Evolutionary conservation across 2,797 vertebrate species (phyloP).

Genomic region (Tokudaia muenninki): DNA sequence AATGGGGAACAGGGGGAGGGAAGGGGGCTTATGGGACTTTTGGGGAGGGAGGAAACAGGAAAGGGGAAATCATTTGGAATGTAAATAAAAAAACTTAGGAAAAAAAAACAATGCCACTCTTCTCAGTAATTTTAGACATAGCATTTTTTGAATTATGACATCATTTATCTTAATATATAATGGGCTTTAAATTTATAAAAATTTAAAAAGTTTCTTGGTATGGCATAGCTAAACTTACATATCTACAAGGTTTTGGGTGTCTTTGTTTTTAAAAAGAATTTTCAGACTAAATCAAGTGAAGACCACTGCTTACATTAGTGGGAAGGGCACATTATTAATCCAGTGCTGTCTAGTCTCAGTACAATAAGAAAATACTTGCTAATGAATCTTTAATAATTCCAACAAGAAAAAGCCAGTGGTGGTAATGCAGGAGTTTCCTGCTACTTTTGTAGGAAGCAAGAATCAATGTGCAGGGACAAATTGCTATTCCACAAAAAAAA

Average conservation of each 20-base stretch:
- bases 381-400: slow-evolving; percentile 63
- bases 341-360: slow-evolving; percentile 3
- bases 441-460: slow-evolving; percentile 44
- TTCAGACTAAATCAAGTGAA: background rate
- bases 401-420: slow-evolving; percentile 38
- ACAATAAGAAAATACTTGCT: slow-evolving; percentile 48
- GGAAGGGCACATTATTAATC: slow-evolving; percentile 49
- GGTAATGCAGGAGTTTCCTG: background rate
- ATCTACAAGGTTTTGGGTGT: background rate
- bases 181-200: too few relatives aligned
- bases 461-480: slow-evolving; percentile 57
- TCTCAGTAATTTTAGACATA: slow-evolving; percentile 1
- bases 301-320: background rate
- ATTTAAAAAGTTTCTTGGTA: background rate
- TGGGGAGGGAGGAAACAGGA: too few relatives aligned
- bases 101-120: background rate
- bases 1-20: too few relatives aligned
- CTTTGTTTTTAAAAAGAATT: slow-evolving; percentile 23
- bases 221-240: background rate
- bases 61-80: too few relatives aligned
- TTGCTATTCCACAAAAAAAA: slow-evolving; percentile 42
- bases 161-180: background rate
- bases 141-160: background rate
- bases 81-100: too few relatives aligned
- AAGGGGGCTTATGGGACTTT: too few relatives aligned